Percentiles rank a stretch among this genome's conserved stretches.
Evolutionary conservation across 1,140 invertebrate species (phyloP).

Genomic region (Sesamia nonagrioides): DNA sequence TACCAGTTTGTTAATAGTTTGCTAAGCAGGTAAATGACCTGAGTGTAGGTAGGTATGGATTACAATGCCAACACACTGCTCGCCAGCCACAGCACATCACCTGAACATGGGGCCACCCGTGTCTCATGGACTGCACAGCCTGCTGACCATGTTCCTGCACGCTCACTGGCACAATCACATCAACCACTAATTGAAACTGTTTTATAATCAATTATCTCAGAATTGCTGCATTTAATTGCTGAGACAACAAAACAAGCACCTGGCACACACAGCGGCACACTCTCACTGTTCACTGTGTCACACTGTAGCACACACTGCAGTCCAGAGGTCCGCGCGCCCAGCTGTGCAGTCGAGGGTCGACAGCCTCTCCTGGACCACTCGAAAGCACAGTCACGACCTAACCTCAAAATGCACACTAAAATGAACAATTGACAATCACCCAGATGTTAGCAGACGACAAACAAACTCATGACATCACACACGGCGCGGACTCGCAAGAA

Average conservation of each 20-base stretch:
- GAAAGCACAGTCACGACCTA: constrained; percentile 78
- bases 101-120: constrained; percentile 64
- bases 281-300: constrained; percentile 55
- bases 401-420: constrained; percentile 84
- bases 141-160: constrained; percentile 14
- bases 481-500: constrained; percentile 61
- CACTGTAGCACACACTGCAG: constrained; percentile 61
- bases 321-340: neutral
- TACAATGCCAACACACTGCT: constrained; percentile 20
- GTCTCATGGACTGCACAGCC: constrained; percentile 58
- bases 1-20: constrained; percentile 53
- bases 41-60: constrained; percentile 42
- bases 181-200: constrained; percentile 58
- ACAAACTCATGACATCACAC: constrained; percentile 70
- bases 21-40: constrained; percentile 56
- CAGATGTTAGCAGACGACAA: constrained; percentile 79
- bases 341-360: neutral
- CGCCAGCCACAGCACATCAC: constrained; percentile 57
- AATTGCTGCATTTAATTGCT: constrained; percentile 44
- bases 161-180: constrained; percentile 56
- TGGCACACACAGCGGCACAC: constrained; percentile 40
- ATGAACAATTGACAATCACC: constrained; percentile 78
- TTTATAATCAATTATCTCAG: constrained; percentile 51
- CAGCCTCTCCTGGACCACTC: constrained; percentile 46
- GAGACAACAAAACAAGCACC: constrained; percentile 52